phyloP scores from a whole-genome alignment of 2,113 vertebrate species.

The Datnioides undecimradiatus region DNA sequence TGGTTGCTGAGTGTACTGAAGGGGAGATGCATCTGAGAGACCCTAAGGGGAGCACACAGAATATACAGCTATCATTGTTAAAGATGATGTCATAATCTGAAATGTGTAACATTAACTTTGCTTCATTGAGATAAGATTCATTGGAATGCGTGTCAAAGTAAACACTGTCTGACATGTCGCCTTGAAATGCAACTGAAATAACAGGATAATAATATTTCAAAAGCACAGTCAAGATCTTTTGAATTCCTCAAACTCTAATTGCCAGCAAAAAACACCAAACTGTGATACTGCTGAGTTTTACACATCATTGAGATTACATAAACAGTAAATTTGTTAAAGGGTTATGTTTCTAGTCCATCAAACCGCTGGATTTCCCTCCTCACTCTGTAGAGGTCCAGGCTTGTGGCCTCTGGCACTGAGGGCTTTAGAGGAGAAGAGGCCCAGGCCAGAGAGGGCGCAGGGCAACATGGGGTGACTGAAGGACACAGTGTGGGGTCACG shows the following conservation, averaged over 20 bases:
- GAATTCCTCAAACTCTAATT: constrained; percentile 29
- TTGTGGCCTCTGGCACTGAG: constrained; percentile 51
- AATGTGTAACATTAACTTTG: constrained; percentile 38
- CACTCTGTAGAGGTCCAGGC: constrained; percentile 40
- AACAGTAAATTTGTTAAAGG: constrained; percentile 62
- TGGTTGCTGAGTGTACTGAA: constrained; percentile 20
- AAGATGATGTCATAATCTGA: constrained; percentile 58
- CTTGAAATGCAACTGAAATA: constrained; percentile 27
- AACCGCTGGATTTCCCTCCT: constrained; percentile 40
- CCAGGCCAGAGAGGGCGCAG: constrained; percentile 68
- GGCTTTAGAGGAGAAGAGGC: constrained; percentile 64
- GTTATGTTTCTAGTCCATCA: constrained; percentile 56
- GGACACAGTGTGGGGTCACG: constrained; percentile 78
- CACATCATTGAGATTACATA: constrained; percentile 58
- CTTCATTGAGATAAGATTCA: constrained; percentile 14
- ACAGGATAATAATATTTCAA: constrained; percentile 29
- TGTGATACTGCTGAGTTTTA: constrained; percentile 33
- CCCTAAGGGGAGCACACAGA: constrained; percentile 13
- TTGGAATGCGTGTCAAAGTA: constrained; percentile 39
- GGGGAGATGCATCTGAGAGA: constrained; percentile 44
- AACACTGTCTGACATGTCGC: constrained; percentile 38
- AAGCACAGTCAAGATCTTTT: constrained; percentile 34
- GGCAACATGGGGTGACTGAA: constrained; percentile 77
- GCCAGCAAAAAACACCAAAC: constrained; percentile 26
- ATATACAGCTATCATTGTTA: constrained; percentile 1